Evolutionary conservation across 2,888 invertebrate species (phyloP).

Genomic region (Cyrtodaria siliqua): DNA sequence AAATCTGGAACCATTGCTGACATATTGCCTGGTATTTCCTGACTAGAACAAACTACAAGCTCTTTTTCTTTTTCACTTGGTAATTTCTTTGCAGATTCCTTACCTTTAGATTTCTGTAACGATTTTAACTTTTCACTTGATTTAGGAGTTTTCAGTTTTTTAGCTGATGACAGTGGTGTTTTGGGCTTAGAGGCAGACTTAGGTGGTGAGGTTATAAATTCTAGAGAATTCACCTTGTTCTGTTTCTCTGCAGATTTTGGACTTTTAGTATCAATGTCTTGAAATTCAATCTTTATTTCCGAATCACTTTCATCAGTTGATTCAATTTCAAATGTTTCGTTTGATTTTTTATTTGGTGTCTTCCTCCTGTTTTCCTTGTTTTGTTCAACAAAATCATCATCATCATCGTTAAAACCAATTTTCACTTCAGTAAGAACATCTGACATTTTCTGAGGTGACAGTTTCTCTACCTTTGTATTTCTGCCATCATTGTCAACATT

Average conservation of each 20-base stretch:
- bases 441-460: constrained; percentile 12
- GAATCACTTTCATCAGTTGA: background rate
- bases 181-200: no score
- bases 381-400: no score
- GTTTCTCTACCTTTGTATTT: background rate
- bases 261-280: constrained; percentile 4
- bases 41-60: background rate
- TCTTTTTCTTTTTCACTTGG: constrained; percentile 5
- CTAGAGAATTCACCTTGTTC: background rate
- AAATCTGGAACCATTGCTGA: background rate
- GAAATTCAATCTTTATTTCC: background rate
- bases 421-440: constrained; percentile 8
- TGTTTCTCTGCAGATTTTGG: no score
- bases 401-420: background rate
- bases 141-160: no score
- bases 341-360: no score
- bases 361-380: no score
- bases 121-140: background rate
- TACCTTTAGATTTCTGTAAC: background rate
- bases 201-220: no score
- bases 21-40: background rate
- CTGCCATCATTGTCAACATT: no score
- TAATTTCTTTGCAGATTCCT: background rate
- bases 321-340: background rate
- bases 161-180: no score